These are phyloP conservation scores for Caranx ignobilis DNA, from an alignment of 2,113 vertebrate species.

Conservation along the genomic window DNA sequence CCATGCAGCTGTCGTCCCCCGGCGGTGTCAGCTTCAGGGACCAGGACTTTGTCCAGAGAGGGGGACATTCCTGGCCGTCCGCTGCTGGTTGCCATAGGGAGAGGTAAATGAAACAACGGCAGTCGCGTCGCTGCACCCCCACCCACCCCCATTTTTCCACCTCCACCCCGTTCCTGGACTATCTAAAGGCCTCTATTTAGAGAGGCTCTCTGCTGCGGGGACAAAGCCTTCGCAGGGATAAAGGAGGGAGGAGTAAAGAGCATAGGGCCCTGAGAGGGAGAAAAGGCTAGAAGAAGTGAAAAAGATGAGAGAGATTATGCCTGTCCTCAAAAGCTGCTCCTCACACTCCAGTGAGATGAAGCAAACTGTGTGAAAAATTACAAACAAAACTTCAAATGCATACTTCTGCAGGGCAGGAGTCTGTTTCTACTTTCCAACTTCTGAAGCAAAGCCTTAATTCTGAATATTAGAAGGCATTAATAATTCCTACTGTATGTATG, in stretches of 20 bases:
- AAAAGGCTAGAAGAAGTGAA: conserved; percentile 65
- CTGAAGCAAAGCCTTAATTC: conserved; percentile 35
- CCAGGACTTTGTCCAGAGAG: conserved; percentile 93
- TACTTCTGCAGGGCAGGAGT: conserved; percentile 27
- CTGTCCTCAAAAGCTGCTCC: conserved; percentile 68
- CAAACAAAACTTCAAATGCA: conserved; percentile 41
- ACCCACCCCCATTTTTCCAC: conserved; percentile 33
- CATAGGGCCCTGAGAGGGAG: conserved; percentile 68
- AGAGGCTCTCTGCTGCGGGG: conserved; percentile 79
- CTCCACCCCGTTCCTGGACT: conserved; percentile 66
- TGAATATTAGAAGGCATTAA: conserved; percentile 42
- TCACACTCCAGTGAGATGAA: conserved; percentile 59
- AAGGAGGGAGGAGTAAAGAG: conserved; percentile 77
- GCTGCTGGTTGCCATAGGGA: conserved; percentile 96
- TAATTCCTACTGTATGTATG: conserved; percentile 45
- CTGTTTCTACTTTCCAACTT: conserved; percentile 39
- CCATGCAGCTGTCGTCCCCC: conserved; percentile 77
- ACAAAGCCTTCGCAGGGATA: conserved; percentile 83
- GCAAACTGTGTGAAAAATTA: conserved; percentile 50
- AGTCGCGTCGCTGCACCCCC: conserved; percentile 81
- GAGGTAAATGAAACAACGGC: conserved; percentile 92
- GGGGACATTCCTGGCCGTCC: conserved; percentile 93
- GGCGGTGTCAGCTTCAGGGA: conserved; percentile 82
- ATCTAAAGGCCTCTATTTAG: conserved; percentile 87
- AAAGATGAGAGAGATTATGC: conserved; percentile 78